Evolutionary conservation across 2,797 vertebrate genomes (phyloP).

Genomic region (Ctenopoma kingsleyae): DNA sequence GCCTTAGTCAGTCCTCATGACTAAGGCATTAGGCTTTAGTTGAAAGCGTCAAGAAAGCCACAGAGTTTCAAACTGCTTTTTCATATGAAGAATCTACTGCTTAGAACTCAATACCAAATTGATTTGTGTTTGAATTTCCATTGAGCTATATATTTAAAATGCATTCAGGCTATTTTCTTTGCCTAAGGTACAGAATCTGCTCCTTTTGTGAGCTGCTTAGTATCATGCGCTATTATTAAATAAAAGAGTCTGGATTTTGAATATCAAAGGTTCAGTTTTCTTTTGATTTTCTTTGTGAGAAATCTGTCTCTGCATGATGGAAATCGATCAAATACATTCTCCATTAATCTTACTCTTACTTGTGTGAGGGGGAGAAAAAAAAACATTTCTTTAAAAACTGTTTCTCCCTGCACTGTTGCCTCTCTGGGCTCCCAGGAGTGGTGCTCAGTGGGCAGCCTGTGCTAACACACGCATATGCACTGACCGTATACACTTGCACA

Average conservation of each 20-base stretch:
- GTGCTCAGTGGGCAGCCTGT: conserved; percentile 61
- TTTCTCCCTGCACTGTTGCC: conserved; percentile 42
- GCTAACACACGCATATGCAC: conserved; percentile 52
- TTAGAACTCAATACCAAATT: conserved; percentile 33
- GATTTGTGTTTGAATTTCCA: conserved; percentile 53
- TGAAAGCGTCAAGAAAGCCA: no score
- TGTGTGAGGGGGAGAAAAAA: conserved; percentile 48
- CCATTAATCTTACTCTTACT: conserved; percentile 70
- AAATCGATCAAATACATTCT: conserved; percentile 73
- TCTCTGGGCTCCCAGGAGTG: conserved; percentile 43
- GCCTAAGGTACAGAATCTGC: conserved; percentile 30
- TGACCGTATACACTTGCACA: conserved; percentile 33
- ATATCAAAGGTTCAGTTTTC: conserved; percentile 71
- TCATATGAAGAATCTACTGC: neutral
- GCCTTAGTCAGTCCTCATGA: no score
- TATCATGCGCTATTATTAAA: conserved; percentile 57
- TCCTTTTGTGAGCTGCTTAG: conserved; percentile 46
- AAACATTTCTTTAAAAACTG: conserved; percentile 2
- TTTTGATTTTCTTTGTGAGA: conserved; percentile 70
- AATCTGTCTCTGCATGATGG: conserved; percentile 58
- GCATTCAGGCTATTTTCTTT: conserved; percentile 35
- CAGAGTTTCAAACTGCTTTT: neutral
- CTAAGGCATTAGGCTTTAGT: no score
- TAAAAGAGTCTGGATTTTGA: conserved; percentile 58
- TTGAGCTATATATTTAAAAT: conserved; percentile 34